Evolutionary conservation across 2,888 invertebrate genomes (phyloP).

Genomic region (Eupithecia tripunctaria): DNA sequence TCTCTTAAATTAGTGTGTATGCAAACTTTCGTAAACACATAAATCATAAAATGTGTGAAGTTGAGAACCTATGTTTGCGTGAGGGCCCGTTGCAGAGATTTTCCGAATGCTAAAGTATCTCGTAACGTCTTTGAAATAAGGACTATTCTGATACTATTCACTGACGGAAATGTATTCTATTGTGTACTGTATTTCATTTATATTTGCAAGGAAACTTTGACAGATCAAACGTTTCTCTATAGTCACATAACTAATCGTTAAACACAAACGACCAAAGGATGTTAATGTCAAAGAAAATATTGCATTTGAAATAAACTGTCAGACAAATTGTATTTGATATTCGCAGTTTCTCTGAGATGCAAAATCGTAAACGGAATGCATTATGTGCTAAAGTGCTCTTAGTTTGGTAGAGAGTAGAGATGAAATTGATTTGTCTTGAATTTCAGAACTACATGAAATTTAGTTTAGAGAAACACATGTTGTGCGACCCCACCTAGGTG

Average conservation of each 20-base stretch:
- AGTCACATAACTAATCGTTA: neutral
- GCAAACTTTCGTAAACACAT: neutral
- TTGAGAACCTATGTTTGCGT: neutral
- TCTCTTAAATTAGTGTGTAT: neutral
- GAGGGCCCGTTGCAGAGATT: constrained; percentile 1
- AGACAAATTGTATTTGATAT: neutral
- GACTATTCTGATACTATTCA: neutral
- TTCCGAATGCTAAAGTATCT: neutral
- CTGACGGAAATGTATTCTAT: neutral
- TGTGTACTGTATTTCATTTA: neutral
- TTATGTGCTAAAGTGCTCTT: constrained; percentile 4
- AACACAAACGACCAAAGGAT: neutral
- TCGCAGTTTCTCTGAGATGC: constrained; percentile 4
- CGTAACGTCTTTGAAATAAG: neutral
- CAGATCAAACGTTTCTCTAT: neutral
- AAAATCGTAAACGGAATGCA: constrained; percentile 6
- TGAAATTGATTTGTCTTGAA: neutral
- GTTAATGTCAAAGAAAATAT: constrained; percentile 17
- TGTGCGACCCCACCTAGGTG: neutral
- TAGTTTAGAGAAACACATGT: neutral
- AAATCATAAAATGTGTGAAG: neutral
- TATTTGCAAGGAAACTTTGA: neutral
- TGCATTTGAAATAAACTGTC: constrained; percentile 16
- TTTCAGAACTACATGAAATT: neutral
- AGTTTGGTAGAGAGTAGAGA: neutral